Percentiles rank a stretch among this genome's conserved stretches.
Conservation (phyloP, 2,888 invertebrate species). For the Callinectes sapidus region DNA sequence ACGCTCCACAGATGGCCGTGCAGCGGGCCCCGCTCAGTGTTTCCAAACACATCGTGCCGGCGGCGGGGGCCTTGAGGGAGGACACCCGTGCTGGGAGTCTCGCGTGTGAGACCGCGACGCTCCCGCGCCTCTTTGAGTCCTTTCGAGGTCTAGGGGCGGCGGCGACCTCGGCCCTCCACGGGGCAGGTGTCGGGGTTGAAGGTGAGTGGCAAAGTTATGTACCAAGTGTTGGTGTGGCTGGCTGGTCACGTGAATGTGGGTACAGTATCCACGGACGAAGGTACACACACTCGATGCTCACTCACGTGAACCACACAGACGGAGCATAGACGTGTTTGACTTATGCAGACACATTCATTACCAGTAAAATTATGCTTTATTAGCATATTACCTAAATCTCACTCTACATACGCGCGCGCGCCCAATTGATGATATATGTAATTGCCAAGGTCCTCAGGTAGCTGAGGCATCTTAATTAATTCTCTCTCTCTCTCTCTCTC, state of each 20-base stretch:
- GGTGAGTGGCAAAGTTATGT: neutral
- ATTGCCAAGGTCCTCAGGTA: neutral
- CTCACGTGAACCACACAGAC: neutral
- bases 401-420: too few relatives aligned
- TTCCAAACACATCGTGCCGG: neutral
- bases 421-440: neutral
- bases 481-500: slow-evolving; percentile 23
- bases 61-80: slow-evolving; percentile 12
- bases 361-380: neutral
- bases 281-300: neutral
- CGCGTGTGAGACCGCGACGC: neutral
- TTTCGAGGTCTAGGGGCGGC: neutral
- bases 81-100: neutral
- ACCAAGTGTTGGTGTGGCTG: neutral
- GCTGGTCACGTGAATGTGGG: neutral
- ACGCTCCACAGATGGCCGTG: slow-evolving; percentile 1
- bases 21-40: neutral
- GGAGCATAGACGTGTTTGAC: neutral
- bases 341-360: neutral
- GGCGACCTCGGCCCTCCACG: neutral
- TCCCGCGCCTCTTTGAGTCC: neutral
- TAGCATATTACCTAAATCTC: too few relatives aligned
- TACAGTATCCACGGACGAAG: neutral
- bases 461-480: neutral
- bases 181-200: neutral